Conservation (phyloP, 2,113 vertebrate genomes). For the Daphoenositta chrysoptera region DNA sequence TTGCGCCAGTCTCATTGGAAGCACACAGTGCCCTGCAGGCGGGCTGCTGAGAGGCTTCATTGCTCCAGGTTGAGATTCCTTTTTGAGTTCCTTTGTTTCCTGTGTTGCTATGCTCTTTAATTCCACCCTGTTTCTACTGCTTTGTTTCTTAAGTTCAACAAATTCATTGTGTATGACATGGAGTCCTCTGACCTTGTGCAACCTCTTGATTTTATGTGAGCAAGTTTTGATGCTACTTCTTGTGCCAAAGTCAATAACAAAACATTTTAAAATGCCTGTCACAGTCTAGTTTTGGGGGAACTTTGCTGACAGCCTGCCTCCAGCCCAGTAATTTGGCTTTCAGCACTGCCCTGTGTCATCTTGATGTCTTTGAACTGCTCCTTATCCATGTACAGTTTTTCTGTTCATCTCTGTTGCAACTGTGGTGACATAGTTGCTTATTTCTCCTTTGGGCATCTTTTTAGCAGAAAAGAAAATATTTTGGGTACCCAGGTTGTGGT, state of each 20-base stretch:
- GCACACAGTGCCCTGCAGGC: fast-evolving
- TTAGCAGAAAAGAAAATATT: neutral
- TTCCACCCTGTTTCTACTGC: neutral
- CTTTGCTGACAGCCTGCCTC: neutral
- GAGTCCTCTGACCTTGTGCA: neutral
- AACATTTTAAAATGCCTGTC: neutral
- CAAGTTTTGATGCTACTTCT: neutral
- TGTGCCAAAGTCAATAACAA: neutral
- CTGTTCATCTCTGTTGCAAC: neutral
- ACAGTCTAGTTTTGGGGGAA: neutral
- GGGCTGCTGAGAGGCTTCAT: neutral
- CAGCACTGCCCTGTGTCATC: neutral
- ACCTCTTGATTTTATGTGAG: neutral
- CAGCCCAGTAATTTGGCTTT: neutral
- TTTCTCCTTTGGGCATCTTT: neutral
- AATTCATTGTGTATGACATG: neutral
- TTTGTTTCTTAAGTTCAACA: neutral
- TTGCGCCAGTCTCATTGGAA: neutral
- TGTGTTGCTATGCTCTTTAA: neutral
- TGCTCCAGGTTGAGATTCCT: neutral
- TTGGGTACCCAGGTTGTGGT: neutral
- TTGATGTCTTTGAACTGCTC: neutral
- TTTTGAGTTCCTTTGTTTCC: neutral
- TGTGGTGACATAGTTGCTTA: neutral
- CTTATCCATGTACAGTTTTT: neutral